Evolutionary conservation across 1,140 invertebrate species (phyloP).

Genomic region (Tachypleus tridentatus): DNA sequence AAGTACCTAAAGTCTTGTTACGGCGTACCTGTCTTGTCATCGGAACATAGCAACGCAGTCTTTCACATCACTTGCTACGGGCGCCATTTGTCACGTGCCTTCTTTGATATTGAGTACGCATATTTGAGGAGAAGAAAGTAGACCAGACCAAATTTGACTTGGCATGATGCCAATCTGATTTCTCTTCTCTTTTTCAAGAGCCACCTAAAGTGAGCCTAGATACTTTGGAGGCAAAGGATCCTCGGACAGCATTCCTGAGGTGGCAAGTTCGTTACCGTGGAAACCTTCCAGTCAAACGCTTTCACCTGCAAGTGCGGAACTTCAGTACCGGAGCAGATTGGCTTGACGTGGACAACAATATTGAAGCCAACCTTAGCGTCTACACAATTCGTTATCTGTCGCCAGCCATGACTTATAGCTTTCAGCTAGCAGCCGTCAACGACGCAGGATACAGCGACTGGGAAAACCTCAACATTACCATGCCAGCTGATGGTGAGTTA

Average conservation of each 20-base stretch:
- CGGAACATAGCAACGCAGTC: too few relatives aligned
- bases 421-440: constrained; percentile 24
- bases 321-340: constrained; percentile 21
- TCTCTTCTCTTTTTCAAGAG: constrained; percentile 12
- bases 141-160: too few relatives aligned
- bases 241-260: constrained; percentile 17
- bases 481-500: constrained; percentile 20
- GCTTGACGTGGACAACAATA: constrained; percentile 18
- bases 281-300: constrained; percentile 22
- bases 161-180: too few relatives aligned
- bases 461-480: constrained; percentile 23
- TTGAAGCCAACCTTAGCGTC: constrained; percentile 15
- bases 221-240: constrained; percentile 19
- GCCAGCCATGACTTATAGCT: constrained; percentile 25
- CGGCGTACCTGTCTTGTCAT: too few relatives aligned
- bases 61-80: too few relatives aligned
- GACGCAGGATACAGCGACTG: constrained; percentile 23
- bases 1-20: too few relatives aligned
- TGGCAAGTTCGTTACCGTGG: constrained; percentile 22
- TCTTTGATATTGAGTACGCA: too few relatives aligned
- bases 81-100: too few relatives aligned
- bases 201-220: constrained; percentile 23
- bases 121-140: too few relatives aligned
- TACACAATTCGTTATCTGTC: constrained; percentile 21
- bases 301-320: constrained; percentile 23